Evolutionary conservation across 2,113 vertebrate genomes (phyloP).

Genomic region (Malurus elegans): DNA sequence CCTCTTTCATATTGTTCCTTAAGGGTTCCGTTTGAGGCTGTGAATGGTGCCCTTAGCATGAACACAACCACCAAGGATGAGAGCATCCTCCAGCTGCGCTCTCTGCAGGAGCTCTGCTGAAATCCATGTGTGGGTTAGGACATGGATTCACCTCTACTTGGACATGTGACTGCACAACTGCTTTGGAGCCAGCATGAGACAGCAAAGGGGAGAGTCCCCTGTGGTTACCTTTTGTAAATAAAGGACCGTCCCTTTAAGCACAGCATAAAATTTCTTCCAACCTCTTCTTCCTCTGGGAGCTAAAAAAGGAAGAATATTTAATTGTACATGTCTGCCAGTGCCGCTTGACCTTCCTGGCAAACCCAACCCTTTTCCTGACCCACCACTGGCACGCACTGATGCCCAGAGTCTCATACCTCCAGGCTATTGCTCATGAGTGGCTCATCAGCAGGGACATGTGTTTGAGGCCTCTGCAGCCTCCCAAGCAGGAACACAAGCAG

Average conservation of each 20-base stretch:
- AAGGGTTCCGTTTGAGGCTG: not conserved
- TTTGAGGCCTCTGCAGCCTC: not conserved
- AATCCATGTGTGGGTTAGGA: not conserved
- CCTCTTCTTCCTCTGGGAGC: conserved; percentile 93
- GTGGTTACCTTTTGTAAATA: conserved; percentile 93
- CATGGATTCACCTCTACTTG: not conserved
- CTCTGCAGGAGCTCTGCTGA: not conserved
- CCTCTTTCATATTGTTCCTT: not conserved
- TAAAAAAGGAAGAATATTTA: conserved; percentile 53
- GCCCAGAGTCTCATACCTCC: not conserved
- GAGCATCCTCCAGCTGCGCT: not conserved
- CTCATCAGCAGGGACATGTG: not conserved
- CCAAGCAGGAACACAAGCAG: not conserved
- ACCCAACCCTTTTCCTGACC: not conserved
- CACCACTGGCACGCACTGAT: not conserved
- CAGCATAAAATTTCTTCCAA: conserved; percentile 98
- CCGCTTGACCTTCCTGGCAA: not conserved
- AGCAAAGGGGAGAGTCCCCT: not conserved
- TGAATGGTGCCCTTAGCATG: not conserved
- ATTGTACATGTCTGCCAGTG: not conserved
- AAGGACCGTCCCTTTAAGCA: conserved; percentile 93
- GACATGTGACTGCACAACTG: not conserved
- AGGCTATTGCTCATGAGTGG: not conserved
- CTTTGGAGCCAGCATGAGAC: not conserved
- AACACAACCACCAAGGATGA: not conserved